A percentile compares a stretch with the other conserved stretches of the same genome.
Conservation (phyloP, 2,888 invertebrate species). For the Drosophila multiciliata region DNA sequence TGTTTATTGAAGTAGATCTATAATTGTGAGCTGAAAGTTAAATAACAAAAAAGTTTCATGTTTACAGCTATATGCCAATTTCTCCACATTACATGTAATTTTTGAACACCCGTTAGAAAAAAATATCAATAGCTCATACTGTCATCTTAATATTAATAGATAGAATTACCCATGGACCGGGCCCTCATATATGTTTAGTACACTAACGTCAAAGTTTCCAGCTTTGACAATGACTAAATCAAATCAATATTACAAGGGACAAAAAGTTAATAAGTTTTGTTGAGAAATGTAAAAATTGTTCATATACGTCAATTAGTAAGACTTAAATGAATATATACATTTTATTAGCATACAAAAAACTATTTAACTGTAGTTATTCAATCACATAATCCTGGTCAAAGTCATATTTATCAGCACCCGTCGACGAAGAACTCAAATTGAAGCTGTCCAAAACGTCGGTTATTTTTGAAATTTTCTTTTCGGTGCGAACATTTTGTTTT, state of each 20-base stretch:
- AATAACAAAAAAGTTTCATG: not conserved
- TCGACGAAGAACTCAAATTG: conserved; percentile 57
- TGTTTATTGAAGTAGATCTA: not conserved
- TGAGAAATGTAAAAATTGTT: not conserved
- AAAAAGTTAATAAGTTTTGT: not conserved
- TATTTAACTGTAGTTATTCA: conserved; percentile 54
- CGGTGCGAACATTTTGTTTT: conserved; percentile 86
- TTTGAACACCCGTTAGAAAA: not conserved
- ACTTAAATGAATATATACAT: conserved; percentile 2
- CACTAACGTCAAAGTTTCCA: not conserved
- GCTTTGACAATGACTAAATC: not conserved
- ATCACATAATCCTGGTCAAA: conserved; percentile 83
- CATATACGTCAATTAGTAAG: not conserved
- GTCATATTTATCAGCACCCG: conserved; percentile 81
- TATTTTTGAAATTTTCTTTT: conserved; percentile 88
- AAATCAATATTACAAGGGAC: not conserved
- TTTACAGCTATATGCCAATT: not conserved
- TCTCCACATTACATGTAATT: not conserved
- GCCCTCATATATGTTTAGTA: not conserved
- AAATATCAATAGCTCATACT: not conserved
- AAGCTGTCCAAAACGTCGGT: conserved; percentile 88
- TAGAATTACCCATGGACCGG: not conserved
- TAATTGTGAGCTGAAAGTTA: not conserved
- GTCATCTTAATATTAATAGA: not conserved
- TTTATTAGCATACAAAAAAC: conserved; percentile 18